Base-by-base conservation (phyloP, 2,797 vertebrate species). In the Silurus lanzhouensis region DNA sequence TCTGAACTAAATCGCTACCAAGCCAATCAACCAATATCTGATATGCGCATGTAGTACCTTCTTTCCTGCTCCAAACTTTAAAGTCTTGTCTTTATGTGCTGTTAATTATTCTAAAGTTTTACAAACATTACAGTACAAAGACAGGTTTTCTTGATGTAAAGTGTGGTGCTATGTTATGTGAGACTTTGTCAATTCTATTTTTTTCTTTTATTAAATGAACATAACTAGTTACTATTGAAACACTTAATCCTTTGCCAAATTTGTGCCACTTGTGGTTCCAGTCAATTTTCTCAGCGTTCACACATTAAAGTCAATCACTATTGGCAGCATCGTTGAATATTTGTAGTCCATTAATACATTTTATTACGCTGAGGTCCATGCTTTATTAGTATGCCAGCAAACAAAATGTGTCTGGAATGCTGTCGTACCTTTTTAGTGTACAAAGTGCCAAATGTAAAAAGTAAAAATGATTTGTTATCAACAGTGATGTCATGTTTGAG, bases 361-460 rank as follows among this genome's bases (percentile, higher is more conserved):
- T 80, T 52, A 81, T 55, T 38, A 57, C 25, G 64, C 27, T 77
- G 64, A 44, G 25, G 63, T 60, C 48, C 46, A 52, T 74, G 70
- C 46, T 80, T 74, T 64, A 10, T 74, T 76, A 17, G 60, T 81
- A 67, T 84, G 38, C 60, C 31, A 79, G 64, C 66, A 48, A 68
- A 19, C 0, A 38, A 87, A 46, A 70, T 77, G 31, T 77, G 31
- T 77, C 78, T 80, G 81, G 44, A 79, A 84, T 64, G 68, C 79
- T 67, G 55, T 87, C 70, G 57, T 66, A 83, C 77, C 71, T 79
- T 89, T 86, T 61, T 84, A 46, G 78, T 85, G 79, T 82, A 75
- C 74, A 87, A 90, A 85, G 82, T 88, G 89, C 89, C 77, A 87
- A 90, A 87, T 89, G 83, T 83, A 85, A 84, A 86, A 86, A 83